Base-by-base conservation (phyloP, 2,888 invertebrate species). In the Spisula solida region DNA sequence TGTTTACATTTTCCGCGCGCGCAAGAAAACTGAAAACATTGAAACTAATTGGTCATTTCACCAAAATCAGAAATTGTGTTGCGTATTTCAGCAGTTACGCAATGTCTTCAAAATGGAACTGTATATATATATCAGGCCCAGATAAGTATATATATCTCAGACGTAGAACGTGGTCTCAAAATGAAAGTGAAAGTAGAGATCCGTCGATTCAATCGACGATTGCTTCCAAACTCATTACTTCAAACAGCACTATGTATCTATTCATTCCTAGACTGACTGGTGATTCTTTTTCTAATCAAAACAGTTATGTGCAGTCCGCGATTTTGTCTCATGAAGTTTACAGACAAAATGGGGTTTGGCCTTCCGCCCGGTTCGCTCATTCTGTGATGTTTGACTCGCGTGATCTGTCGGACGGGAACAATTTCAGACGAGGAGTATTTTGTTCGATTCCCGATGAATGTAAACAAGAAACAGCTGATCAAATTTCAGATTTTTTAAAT, bases 151-250 rank as follows among this genome's bases (percentile, higher is more conserved):
- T 88, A 14, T 92, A 92, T 80, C 75, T 88, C 14, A 70, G 81
- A 70, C 60, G 81, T 41, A 18, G 29, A 20, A n/a, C 51, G 0
- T 81, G 75, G 16, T 12, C 5, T 12, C 85, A 90, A 78, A 88
- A 56, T 84, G 89, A 92, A 90, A 92, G 75, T 80, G 90, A 90
- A 87, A 87, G 88, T 87, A 91, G 86, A 84, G 89, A 78, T 84
- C 29, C 82, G 10, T 85, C 34, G 41, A 55, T 25, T 41, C 88
- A 78, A 82, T n/a, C 82, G 10, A 82, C 34, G 41, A 55, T 25
- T 41, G 34, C 29, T 1, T 70, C 48, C 0, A 87, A 82, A 83
- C 48, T 81, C 20, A 82, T 75, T 5, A 34, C 31, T 18, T 34
- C n/a, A 6, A 70, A n/a, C 20, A 34, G 18, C 18, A 31, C 79